A percentile compares a stretch with the other conserved stretches of the same genome.
Evolutionary conservation across 2,113 vertebrate genomes (phyloP).

Genomic region (Larimichthys crocea): DNA sequence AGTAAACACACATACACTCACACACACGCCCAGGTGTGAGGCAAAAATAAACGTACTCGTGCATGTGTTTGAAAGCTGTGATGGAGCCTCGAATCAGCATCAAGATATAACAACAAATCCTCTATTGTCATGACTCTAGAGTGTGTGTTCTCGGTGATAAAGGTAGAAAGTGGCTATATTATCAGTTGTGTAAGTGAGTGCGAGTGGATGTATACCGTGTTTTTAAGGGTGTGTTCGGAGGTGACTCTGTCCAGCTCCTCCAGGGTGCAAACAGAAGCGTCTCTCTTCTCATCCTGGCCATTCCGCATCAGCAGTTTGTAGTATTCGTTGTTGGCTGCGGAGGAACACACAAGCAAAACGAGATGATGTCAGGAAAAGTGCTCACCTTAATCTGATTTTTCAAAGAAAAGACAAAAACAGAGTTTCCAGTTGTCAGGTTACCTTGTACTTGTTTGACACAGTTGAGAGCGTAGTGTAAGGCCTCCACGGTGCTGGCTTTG

Average conservation of each 20-base stretch:
- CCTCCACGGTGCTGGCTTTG: constrained; percentile 89
- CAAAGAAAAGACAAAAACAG: neutral
- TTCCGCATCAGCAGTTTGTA: constrained; percentile 88
- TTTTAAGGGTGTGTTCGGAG: constrained; percentile 90
- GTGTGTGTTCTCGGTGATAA: neutral
- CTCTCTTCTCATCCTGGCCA: constrained; percentile 78
- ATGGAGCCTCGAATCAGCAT: neutral
- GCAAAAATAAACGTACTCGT: constrained; percentile 24
- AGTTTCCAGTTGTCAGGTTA: constrained; percentile 52
- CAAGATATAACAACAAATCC: neutral
- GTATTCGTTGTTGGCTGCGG: constrained; percentile 89
- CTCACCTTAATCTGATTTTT: neutral
- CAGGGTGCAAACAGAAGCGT: constrained; percentile 80
- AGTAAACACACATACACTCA: constrained; percentile 63
- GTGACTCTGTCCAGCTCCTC: constrained; percentile 88
- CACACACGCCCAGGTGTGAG: constrained; percentile 46
- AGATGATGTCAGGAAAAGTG: neutral
- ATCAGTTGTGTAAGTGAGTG: neutral
- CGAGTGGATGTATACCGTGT: constrained; percentile 83
- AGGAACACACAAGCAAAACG: constrained; percentile 55
- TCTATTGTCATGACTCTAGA: neutral
- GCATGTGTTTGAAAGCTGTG: neutral
- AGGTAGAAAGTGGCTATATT: neutral
- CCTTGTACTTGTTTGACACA: constrained; percentile 92
- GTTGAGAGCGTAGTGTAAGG: constrained; percentile 89